A percentile compares a stretch with the other conserved stretches of the same genome.
Conservation (phyloP, 2,888 invertebrate species). For the Amblyjoppa fuscipennis region DNA sequence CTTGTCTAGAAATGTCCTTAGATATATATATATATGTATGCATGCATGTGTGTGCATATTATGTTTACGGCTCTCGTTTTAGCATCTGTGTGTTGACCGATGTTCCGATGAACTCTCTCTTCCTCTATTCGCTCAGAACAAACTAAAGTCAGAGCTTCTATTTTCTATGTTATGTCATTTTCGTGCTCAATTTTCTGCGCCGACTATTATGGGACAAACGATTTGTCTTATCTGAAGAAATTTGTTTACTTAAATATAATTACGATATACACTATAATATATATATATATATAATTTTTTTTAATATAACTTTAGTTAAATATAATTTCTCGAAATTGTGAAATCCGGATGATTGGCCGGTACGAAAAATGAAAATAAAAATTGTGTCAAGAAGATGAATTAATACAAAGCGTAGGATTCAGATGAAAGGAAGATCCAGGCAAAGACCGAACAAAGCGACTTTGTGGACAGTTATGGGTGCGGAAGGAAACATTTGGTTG, state of each 20-base stretch:
- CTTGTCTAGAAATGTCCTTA: constrained; percentile 14
- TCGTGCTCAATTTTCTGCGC: not conserved
- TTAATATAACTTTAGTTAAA: no score
- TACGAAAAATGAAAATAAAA: no score
- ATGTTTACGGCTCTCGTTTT: constrained; percentile 39
- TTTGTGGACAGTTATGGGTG: no score
- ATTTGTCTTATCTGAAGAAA: not conserved
- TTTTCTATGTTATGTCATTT: not conserved
- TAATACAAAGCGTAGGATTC: no score
- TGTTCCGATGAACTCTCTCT: constrained; percentile 53
- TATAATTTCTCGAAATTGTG: no score
- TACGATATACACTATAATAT: no score
- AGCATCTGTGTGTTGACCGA: constrained; percentile 30
- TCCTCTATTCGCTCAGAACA: not conserved
- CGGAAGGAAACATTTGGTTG: no score
- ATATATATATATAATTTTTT: no score
- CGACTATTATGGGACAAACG: not conserved
- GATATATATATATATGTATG: not conserved
- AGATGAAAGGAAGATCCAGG: no score
- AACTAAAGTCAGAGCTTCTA: not conserved
- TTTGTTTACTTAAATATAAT: not conserved
- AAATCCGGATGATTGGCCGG: no score
- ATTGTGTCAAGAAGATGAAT: no score
- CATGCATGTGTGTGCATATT: constrained; percentile 18
- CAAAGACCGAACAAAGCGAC: no score